Evolutionary conservation across 1,140 invertebrate species (phyloP), one percentile per base, ranked within the genome.

Genomic region (Cydia amplana): DNA sequence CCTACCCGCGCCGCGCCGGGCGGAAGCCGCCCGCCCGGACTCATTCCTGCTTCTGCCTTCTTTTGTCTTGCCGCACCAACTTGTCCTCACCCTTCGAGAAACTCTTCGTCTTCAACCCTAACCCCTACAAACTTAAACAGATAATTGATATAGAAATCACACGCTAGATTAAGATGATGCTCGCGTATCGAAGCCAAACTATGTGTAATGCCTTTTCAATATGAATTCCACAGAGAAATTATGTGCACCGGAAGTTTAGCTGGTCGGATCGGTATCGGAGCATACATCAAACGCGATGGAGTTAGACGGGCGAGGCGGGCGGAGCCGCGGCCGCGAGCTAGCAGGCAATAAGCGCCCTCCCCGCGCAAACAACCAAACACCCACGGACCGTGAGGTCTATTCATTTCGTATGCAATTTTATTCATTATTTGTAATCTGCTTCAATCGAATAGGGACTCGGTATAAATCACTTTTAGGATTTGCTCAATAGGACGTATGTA

Each of bases 391-490:
- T 60, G 55, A 60, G 80, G 79, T 85, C 83, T 83, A 82, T 88
- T 91, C 91, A 92, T 92, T 92, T 88, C 87, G 87, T 90, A 92
- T 92, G 90, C 89, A 92, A 92, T 92, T 92, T 92, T 92, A 92
- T 92, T 92, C 89, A 92, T 91, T 91, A 92, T 92, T 92, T 92
- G 91, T 92, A 92, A 92, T 92, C 87, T 89, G 87, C 91, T 91
- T 88, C 88, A 90, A 90, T 92, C 83, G 90, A 88, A 89, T 86
- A 88, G 87, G 87, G 85, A 85, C 85, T 84, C 86, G 80, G 88
- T 87, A 88, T 89, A 90, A 92, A 91, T 91, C 89, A 92, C 87
- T 87, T 90, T 92, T 91, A 85, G 88, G 86, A 86, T 87, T 86
- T 85, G 83, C 85, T 82, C 81, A 81, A 80, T 85, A 87, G 88